These are phyloP conservation scores for Crematogaster levior DNA, from an alignment of 2,888 invertebrate genomes.

Conservation along the genomic window DNA sequence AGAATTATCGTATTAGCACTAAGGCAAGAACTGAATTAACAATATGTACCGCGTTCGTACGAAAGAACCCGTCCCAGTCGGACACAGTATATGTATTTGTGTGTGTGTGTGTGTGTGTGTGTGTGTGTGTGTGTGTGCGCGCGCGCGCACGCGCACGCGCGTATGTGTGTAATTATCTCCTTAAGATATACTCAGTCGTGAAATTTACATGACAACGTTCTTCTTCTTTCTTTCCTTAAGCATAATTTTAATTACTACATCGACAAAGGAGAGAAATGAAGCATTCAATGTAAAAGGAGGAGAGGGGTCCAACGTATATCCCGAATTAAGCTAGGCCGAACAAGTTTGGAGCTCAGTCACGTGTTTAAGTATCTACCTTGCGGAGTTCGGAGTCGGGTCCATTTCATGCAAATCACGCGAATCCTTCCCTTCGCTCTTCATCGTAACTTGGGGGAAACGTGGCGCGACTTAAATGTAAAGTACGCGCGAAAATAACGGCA, in stretches of 20 bases:
- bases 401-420: not conserved
- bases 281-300: slow-evolving; percentile 22
- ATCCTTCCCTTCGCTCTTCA: not conserved
- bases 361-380: slow-evolving; percentile 27
- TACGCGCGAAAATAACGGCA: not conserved
- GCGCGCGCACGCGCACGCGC: too few species aligned
- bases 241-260: slow-evolving; percentile 65
- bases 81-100: slow-evolving; percentile 22
- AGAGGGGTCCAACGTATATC: slow-evolving; percentile 1
- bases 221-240: slow-evolving; percentile 64
- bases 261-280: slow-evolving; percentile 39
- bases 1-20: slow-evolving; percentile 80
- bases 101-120: not conserved
- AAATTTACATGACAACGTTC: slow-evolving; percentile 71
- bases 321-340: slow-evolving; percentile 68
- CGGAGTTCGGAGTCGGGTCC: not conserved
- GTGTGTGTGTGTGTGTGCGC: not conserved
- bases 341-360: slow-evolving; percentile 72
- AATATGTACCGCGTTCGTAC: slow-evolving; percentile 66
- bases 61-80: slow-evolving; percentile 75
- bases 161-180: slow-evolving; percentile 61
- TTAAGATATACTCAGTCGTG: slow-evolving; percentile 77
- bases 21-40: slow-evolving; percentile 78
- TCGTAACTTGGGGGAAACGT: not conserved
- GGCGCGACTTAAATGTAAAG: not conserved